These are phyloP conservation scores for Acanthoscelides obtectus DNA, from an alignment of 2,888 invertebrate genomes.

Conservation along the genomic window DNA sequence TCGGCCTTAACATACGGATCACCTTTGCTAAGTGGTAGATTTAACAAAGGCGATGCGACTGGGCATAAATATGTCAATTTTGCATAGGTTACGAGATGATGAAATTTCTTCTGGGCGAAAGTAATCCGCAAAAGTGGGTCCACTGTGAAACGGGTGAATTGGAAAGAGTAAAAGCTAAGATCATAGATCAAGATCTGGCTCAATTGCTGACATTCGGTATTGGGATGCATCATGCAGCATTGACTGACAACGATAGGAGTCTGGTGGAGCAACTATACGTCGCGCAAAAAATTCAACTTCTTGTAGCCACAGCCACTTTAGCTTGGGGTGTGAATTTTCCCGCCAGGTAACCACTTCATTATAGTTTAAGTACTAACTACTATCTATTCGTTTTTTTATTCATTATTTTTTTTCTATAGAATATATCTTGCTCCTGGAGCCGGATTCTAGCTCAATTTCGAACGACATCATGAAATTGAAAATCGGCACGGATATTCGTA, in stretches of 20 bases:
- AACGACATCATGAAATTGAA: too few species aligned
- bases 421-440: too few species aligned
- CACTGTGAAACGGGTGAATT: constrained; percentile 82
- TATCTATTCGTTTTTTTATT: too few species aligned
- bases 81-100: constrained; percentile 84
- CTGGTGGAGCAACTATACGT: constrained; percentile 92
- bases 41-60: too few species aligned
- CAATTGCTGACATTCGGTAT: constrained; percentile 95
- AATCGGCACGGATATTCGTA: too few species aligned
- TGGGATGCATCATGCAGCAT: constrained; percentile 97
- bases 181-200: constrained; percentile 86
- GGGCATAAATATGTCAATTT: too few species aligned
- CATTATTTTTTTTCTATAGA: too few species aligned
- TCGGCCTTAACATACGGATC: too few species aligned
- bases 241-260: constrained; percentile 87
- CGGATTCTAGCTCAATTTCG: too few species aligned
- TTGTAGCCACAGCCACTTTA: constrained; percentile 94
- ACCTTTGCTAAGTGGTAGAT: too few species aligned
- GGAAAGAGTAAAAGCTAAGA: constrained; percentile 62
- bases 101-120: constrained; percentile 83
- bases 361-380: too few species aligned
- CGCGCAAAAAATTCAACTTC: constrained; percentile 91
- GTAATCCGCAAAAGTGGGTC: constrained; percentile 92
- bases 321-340: constrained; percentile 99
- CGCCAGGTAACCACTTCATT: constrained; percentile 48